Evolutionary conservation across 1,140 invertebrate genomes (phyloP).

Genomic region (Ostrea denselamellosa): DNA sequence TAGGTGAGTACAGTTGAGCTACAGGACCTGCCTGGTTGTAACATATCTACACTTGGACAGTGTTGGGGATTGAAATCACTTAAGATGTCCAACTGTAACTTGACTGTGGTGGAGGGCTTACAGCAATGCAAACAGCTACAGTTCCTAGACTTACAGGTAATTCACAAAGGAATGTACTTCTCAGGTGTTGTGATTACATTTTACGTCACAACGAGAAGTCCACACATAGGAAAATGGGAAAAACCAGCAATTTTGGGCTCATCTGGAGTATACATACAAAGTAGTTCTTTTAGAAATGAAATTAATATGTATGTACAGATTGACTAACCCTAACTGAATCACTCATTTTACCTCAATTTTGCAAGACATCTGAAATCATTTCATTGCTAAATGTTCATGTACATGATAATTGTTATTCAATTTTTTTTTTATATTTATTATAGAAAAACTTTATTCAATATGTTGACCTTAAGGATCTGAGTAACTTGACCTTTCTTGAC

Average conservation of each 20-base stretch:
- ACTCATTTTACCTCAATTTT: too few species aligned
- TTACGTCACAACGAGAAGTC: too few species aligned
- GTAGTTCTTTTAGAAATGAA: too few species aligned
- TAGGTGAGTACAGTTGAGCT: constrained; percentile 74
- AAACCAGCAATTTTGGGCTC: too few species aligned
- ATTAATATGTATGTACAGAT: too few species aligned
- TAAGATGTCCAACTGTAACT: constrained; percentile 68
- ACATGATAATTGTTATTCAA: too few species aligned
- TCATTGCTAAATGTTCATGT: too few species aligned
- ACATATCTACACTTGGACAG: constrained; percentile 68
- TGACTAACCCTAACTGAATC: too few species aligned
- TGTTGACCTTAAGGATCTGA: constrained; percentile 70
- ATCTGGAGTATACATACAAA: too few species aligned
- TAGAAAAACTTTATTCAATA: constrained; percentile 74
- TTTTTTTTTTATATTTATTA: constrained; percentile 6
- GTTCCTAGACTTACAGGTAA: constrained; percentile 71
- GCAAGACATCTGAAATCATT: too few species aligned
- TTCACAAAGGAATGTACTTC: neutral
- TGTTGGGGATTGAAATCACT: constrained; percentile 71
- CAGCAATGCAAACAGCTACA: constrained; percentile 71
- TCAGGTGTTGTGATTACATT: too few species aligned
- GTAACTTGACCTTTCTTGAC: constrained; percentile 68
- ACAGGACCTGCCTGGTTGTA: constrained; percentile 71
- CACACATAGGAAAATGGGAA: too few species aligned
- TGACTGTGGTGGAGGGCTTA: constrained; percentile 71